Evolutionary conservation across 1,140 invertebrate species (phyloP).

Genomic region (Pinna nobilis): DNA sequence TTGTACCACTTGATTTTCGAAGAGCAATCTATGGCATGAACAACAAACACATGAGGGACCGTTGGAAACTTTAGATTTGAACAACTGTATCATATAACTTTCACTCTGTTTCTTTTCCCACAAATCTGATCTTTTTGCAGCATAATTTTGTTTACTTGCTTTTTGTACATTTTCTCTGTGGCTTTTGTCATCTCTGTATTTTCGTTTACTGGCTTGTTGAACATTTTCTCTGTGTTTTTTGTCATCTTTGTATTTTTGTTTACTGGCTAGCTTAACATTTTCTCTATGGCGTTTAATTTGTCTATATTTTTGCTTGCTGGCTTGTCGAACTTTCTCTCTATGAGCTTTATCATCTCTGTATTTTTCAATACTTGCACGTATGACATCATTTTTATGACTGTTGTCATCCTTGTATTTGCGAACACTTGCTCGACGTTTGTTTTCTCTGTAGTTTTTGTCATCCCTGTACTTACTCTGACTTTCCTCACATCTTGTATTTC

Average conservation of each 20-base stretch:
- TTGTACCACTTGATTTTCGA: not conserved
- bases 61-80: not conserved
- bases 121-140: not conserved
- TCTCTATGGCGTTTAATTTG: not conserved
- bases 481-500: too few species aligned
- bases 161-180: not conserved
- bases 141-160: not conserved
- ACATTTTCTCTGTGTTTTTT: not conserved
- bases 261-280: not conserved
- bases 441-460: not conserved
- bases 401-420: not conserved
- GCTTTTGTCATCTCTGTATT: not conserved
- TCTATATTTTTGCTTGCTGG: not conserved
- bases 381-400: not conserved
- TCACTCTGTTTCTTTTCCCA: not conserved
- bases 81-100: not conserved
- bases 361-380: not conserved
- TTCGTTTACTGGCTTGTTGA: not conserved
- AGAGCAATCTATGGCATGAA: not conserved
- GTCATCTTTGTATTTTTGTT: not conserved
- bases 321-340: not conserved
- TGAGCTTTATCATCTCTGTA: not conserved
- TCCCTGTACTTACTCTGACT: not conserved
- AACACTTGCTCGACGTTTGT: not conserved
- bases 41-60: not conserved